A percentile compares a stretch with the other conserved stretches of the same genome.
These are phyloP conservation scores for Limnephilus rhombicus DNA, from an alignment of 2,888 invertebrate species.

Conservation along the genomic window DNA sequence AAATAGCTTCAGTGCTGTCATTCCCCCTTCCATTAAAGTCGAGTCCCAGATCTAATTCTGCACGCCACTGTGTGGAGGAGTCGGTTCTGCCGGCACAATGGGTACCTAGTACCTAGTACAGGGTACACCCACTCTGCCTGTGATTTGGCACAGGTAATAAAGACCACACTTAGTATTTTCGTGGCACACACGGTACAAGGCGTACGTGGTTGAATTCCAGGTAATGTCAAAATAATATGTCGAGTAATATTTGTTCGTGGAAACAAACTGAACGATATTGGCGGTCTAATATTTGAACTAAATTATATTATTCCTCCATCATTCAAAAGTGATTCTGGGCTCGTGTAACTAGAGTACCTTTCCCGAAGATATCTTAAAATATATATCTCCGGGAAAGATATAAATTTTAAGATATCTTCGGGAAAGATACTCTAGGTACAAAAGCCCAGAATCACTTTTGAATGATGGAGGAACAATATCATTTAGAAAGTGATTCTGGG, in stretches of 20 bases:
- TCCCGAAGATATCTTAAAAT: too few species aligned
- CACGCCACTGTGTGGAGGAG: slow-evolving; percentile 23
- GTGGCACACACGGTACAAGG: slow-evolving; percentile 25
- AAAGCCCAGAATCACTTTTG: too few species aligned
- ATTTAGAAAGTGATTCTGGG: too few species aligned
- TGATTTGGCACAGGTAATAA: slow-evolving; percentile 62
- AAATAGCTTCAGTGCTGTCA: background rate
- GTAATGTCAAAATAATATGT: slow-evolving; percentile 6
- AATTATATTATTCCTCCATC: background rate
- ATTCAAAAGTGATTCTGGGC: background rate
- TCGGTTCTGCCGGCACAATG: slow-evolving; percentile 49
- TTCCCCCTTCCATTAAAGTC: slow-evolving; percentile 21
- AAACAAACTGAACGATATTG: background rate
- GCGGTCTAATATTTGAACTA: background rate
- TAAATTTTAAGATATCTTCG: too few species aligned
- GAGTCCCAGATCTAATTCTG: slow-evolving; percentile 14
- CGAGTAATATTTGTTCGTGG: background rate
- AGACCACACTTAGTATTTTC: slow-evolving; percentile 38
- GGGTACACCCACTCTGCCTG: slow-evolving; percentile 44
- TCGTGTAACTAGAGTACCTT: too few species aligned
- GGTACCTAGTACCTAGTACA: slow-evolving; percentile 7
- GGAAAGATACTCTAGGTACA: too few species aligned
- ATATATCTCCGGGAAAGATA: too few species aligned
- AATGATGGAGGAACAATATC: too few species aligned
- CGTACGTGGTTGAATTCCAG: slow-evolving; percentile 21